Evolutionary conservation across 2,797 vertebrate species (phyloP), one percentile per base, ranked within the genome.

Genomic region (Serranus cabrilla): DNA sequence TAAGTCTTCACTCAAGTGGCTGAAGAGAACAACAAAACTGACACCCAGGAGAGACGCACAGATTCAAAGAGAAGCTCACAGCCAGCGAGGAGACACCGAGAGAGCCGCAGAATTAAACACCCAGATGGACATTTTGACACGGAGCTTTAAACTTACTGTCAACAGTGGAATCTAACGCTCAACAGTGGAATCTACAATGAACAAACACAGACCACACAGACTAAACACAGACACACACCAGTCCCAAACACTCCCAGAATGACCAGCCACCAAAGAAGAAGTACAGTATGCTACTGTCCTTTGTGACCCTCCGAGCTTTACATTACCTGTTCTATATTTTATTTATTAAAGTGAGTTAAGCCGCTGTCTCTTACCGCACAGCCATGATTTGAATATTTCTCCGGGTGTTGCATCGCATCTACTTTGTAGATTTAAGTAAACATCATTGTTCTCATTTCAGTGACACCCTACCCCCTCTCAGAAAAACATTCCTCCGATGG

Each of bases 91-190:
- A 92, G 87, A 90, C 90, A 78, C 72, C 13, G 82, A 87, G 78
- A 51, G 84, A 87, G 84, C 89, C 79, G 66, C 89, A 92, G 90
- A 88, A 92, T 91, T 82, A 93, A 93, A 93, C 91, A 92, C 89
- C 90, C 93, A 92, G 91, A 92, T 92, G 91, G 91, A 93, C 92
- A 89, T 92, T 92, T 92, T 90, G 92, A 94, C 93, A 93, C 81
- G 88, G 78, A 86, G 90, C 93, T 93, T 91, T 93, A 93, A 92
- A 93, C 93, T 88, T 91, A 80, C 90, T 93, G 93, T 94, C 92
- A 94, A 93, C 93, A 94, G 92, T 94, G 92, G 92, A 93, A 93
- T 93, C 90, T 93, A 87, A 91, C 89, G 91, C 91, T 93, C 91
- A 89, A 90, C 91, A 87, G 91, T 90, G 92, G 91, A 93, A 93